Percentiles rank a stretch among this genome's conserved stretches.
These are phyloP conservation scores for Pseudococcus longispinus DNA, from an alignment of 2,888 invertebrate genomes.

Conservation along the genomic window DNA sequence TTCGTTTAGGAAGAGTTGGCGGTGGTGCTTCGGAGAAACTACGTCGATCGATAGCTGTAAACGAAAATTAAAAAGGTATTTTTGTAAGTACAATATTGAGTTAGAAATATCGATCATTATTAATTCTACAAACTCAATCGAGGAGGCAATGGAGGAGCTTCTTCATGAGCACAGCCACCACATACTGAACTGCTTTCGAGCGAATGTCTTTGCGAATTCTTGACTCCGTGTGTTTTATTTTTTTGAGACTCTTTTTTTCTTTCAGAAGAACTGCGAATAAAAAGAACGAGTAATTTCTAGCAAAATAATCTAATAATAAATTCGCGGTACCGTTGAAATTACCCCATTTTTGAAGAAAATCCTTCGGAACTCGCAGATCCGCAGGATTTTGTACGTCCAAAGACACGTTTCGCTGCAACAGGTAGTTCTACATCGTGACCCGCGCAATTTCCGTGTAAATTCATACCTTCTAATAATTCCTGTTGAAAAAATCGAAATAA, in stretches of 20 bases:
- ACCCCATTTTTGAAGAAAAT: neutral
- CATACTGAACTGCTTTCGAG: constrained; percentile 57
- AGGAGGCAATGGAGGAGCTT: constrained; percentile 82
- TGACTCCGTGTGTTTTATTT: neutral
- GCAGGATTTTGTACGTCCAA: neutral
- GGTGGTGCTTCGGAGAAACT: constrained; percentile 50
- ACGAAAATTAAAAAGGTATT: neutral
- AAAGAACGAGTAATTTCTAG: neutral
- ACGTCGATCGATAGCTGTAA: constrained; percentile 37
- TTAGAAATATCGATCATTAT: neutral
- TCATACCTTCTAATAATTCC: neutral
- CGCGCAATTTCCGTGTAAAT: neutral
- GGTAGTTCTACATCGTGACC: neutral
- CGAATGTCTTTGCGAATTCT: constrained; percentile 51
- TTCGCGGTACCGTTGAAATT: neutral
- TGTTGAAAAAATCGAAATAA: neutral
- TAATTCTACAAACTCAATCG: constrained; percentile 62
- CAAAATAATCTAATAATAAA: neutral
- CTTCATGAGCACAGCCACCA: constrained; percentile 62
- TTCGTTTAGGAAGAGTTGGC: constrained; percentile 52
- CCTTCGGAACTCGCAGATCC: neutral
- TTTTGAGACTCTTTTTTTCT: neutral
- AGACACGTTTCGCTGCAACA: neutral
- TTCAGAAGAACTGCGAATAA: neutral
- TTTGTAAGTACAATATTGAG: neutral